Evolutionary conservation across 2,113 vertebrate species (phyloP).

Genomic region (Onychorhynchus coronatus): DNA sequence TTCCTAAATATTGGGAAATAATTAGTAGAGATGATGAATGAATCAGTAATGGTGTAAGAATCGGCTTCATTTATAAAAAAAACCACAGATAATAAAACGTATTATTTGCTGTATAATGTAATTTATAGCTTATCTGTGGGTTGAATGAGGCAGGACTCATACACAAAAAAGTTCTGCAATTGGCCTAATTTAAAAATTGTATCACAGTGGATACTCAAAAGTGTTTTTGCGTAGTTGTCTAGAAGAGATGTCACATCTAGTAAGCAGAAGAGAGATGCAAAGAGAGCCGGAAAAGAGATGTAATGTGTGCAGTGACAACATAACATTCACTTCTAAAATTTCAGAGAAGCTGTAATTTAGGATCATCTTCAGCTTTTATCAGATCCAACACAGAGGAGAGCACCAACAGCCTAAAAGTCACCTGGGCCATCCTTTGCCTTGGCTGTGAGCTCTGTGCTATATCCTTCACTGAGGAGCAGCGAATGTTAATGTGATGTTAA

Average conservation of each 20-base stretch:
- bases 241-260: background rate
- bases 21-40: background rate
- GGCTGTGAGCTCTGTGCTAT: background rate
- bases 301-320: background rate
- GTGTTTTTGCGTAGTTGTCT: background rate
- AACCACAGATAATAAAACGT: background rate
- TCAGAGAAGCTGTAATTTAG: background rate
- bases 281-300: background rate
- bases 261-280: background rate
- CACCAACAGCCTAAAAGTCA: background rate
- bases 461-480: background rate
- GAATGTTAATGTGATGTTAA: accelerated
- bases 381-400: background rate
- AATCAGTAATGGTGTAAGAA: background rate
- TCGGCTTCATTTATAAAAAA: background rate
- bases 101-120: background rate
- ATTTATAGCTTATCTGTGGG: background rate
- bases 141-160: background rate
- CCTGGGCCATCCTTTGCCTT: background rate
- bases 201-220: background rate
- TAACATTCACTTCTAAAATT: background rate
- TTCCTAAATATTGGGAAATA: background rate
- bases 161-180: background rate
- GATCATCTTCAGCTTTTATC: background rate
- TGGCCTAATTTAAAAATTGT: background rate